Evolutionary conservation across 1,140 invertebrate genomes (phyloP).

Genomic region (Mactra quadrangularis): DNA sequence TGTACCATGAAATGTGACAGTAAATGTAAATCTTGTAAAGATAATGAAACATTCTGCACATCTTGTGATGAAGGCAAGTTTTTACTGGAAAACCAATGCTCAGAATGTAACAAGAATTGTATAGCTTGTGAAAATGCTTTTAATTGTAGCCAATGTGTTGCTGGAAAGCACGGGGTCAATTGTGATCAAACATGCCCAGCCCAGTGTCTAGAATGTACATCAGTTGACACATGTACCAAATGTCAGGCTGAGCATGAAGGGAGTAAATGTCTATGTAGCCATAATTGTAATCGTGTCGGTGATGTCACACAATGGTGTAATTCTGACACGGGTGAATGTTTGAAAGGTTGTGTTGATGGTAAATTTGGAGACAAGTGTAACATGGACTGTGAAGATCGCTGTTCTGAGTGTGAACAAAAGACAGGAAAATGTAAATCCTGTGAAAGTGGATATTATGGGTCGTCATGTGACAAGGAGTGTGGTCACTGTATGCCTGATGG

Average conservation of each 20-base stretch:
- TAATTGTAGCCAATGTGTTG: slow-evolving; percentile 1
- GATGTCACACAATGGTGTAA: slow-evolving; percentile 1
- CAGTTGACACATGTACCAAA: slow-evolving; percentile 2
- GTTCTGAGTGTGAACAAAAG: not conserved
- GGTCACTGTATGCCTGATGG: slow-evolving; percentile 2
- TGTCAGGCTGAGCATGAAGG: slow-evolving; percentile 4
- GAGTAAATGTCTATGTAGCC: slow-evolving; percentile 28
- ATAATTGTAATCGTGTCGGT: slow-evolving; percentile 13
- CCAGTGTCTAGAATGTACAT: slow-evolving; percentile 12
- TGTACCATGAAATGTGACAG: not conserved
- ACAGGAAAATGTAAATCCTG: slow-evolving; percentile 8
- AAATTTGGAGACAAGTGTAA: not conserved
- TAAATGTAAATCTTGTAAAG: slow-evolving; percentile 5
- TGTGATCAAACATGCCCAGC: slow-evolving; percentile 2
- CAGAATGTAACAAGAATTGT: not conserved
- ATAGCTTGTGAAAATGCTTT: not conserved
- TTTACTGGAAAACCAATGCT: not conserved
- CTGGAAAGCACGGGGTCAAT: not conserved
- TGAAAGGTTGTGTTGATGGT: slow-evolving; percentile 17
- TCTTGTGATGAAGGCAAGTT: not conserved
- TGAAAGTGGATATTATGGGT: slow-evolving; percentile 15
- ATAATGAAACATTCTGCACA: not conserved
- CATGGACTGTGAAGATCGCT: not conserved
- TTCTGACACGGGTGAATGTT: slow-evolving; percentile 3
- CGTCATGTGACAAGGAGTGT: slow-evolving; percentile 9